These are phyloP conservation scores for Copidosoma floridanum DNA, from an alignment of 1,140 invertebrate genomes.

Conservation along the genomic window DNA sequence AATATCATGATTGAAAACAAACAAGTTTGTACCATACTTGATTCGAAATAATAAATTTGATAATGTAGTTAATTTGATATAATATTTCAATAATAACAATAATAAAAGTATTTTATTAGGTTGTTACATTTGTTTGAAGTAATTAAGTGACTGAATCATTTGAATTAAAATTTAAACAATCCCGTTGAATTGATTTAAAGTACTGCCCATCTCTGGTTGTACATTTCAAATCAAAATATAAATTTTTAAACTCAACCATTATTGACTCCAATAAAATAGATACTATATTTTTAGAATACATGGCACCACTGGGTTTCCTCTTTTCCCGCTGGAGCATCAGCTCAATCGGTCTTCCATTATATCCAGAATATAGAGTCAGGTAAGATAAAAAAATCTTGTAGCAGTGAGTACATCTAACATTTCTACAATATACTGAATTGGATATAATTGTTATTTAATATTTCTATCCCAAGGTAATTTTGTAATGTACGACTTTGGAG, in stretches of 20 bases:
- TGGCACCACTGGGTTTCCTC: slow-evolving; percentile 40
- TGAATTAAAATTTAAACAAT: slow-evolving; percentile 57
- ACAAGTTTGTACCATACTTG: no score
- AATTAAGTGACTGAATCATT: no score
- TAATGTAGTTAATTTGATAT: no score
- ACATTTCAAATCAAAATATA: not conserved
- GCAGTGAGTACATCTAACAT: no score
- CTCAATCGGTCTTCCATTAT: slow-evolving; percentile 55
- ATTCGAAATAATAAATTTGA: no score
- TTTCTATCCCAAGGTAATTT: slow-evolving; percentile 49
- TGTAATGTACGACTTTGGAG: slow-evolving; percentile 57
- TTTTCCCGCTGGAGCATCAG: slow-evolving; percentile 61
- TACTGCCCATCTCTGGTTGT: slow-evolving; percentile 13
- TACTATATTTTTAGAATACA: slow-evolving; percentile 40
- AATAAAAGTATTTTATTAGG: no score
- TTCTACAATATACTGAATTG: no score
- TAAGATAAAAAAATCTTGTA: no score
- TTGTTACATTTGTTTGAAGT: no score
- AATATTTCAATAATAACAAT: no score
- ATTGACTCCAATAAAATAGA: not conserved
- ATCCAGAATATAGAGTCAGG: slow-evolving; percentile 45
- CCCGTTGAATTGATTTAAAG: slow-evolving; percentile 53
- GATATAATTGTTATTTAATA: no score
- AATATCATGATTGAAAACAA: no score
- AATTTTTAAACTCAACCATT: not conserved